Base-by-base conservation (phyloP, 2,888 invertebrate genomes). In the Macaria liturata region DNA sequence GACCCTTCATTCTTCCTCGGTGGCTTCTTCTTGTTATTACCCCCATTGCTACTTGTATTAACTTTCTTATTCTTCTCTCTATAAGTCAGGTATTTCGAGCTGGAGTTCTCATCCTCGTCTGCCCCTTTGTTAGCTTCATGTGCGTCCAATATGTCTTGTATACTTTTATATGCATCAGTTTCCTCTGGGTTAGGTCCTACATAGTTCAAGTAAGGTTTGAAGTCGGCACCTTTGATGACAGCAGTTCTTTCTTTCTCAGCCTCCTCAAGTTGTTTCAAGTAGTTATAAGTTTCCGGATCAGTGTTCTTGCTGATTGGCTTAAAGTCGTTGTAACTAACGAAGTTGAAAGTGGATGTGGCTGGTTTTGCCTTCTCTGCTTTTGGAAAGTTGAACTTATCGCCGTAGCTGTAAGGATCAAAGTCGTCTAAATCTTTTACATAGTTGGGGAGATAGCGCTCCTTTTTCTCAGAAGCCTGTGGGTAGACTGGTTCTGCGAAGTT, bases 131-230 rank as follows among this genome's bases (percentile, higher is more conserved):
- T 88, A 0, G 78, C 80, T 72, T 88, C 86, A 47, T 90, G 87
- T 0, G 88, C 86, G 7, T 88, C 85, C 32, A 89, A 62, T 47
- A 89, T 89, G 9, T 88, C 87, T 58, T 88, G 88, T 7, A 88
- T 85, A 54, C 81, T 84, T 57, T 80, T 84, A 50, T 84, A 87
- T 0, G 80, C 78, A 3, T 82, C 78, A 3, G 66, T 75, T 31
- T 82, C 79, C 66, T 80, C 79, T n/a, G 78, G 74, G 4, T 77
- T 74, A 0, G 65, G 61, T 1, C 59, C 66, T 3, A 50, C 59
- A 32, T 69, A 67, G 37, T 55, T 72, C 6, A 70, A 9, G 44
- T 72, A 82, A 32, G 83, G 83, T 49, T 78, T 81, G 49, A 78
- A 83, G 3, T 75, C 76, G 8, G 69, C 46, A 1, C 67, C 62